Evolutionary conservation across 2,113 vertebrate genomes (phyloP), one percentile per base, ranked within the genome.

Genomic region (Macaca mulatta): DNA sequence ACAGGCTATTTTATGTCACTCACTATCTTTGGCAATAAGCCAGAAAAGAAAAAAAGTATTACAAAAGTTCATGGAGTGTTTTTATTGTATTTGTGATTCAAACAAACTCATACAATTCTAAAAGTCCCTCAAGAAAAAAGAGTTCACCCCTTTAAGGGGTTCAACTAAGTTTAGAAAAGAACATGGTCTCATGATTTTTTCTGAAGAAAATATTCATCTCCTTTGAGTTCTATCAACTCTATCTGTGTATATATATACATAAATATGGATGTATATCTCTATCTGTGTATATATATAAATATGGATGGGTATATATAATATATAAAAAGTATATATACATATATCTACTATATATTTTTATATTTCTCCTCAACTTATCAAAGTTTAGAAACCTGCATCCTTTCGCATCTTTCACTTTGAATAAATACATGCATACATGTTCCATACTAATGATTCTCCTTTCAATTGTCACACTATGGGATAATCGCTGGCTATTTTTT

Each of bases 401-500:
- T 52, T 74, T 43, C 55, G 13, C 38, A 69, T 45, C 88, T 69
- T 96, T 59, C 38, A 69, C 79, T 96, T 80, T 85, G 17, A 72
- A 48, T 52, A 48, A 43, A 69, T 75, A 52, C 59, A 81, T 86
- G 52, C 11, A 57, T 84, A 40, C 50, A 82, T 52, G 2, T 85
- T 89, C 27, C 11, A 18, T 25, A 1, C 25, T 92, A 90, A 48
- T 70, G 81, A 93, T 25, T 6, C 17, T 3, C 14, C 8, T 92
- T 79, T 97, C 50, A 38, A 75, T 93, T 88, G 27, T 85, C 94
- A 93, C 0, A 0, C 23, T 90, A 18, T 22, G 67, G 43, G 14
- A 52, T 61, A 97, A 97, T 80, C 85, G 80, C 1, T 57, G 14
- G 14, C 74, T 57, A 89, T n/a, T 38, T 89, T 87, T 95, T 80